Conservation (phyloP, 1,140 invertebrate species). For the Choristoneura fumiferana region DNA sequence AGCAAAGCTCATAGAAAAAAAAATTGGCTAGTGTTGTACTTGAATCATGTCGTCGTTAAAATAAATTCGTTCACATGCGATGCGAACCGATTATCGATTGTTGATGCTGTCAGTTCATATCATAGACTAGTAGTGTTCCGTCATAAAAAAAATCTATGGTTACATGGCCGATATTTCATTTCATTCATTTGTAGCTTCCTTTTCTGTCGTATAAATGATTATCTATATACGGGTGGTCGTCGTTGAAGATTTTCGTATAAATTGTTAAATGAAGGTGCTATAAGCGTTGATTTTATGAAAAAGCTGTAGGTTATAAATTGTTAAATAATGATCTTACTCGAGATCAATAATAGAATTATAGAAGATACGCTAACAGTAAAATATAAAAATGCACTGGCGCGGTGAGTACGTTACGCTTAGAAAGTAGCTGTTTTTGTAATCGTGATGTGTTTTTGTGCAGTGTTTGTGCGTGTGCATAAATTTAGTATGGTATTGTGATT, state of each 20-base stretch:
- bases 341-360: slow-evolving; percentile 99
- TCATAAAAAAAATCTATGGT: slow-evolving; percentile 40
- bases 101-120: slow-evolving; percentile 5
- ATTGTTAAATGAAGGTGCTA: slow-evolving; percentile 77
- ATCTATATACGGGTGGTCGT: slow-evolving; percentile 70
- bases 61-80: not conserved
- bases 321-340: slow-evolving; percentile 96
- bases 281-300: slow-evolving; percentile 77
- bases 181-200: slow-evolving; percentile 67
- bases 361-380: slow-evolving; percentile 96
- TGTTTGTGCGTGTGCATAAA: slow-evolving; percentile 28
- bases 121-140: slow-evolving; percentile 7
- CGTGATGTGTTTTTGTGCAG: slow-evolving; percentile 48
- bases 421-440: slow-evolving; percentile 66
- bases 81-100: slow-evolving; percentile 8
- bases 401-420: slow-evolving; percentile 86
- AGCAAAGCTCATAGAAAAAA: too few relatives aligned
- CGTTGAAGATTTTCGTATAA: slow-evolving; percentile 68
- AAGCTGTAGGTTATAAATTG: slow-evolving; percentile 75
- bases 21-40: too few relatives aligned
- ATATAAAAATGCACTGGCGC: slow-evolving; percentile 96
- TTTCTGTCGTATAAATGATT: slow-evolving; percentile 66
- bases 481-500: slow-evolving; percentile 20
- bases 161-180: slow-evolving; percentile 65
- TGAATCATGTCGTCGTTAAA: not conserved